A percentile compares a stretch with the other conserved stretches of the same genome.
These are phyloP conservation scores for Poeciliopsis gracilis DNA, from an alignment of 2,797 vertebrate genomes.

Conservation along the genomic window DNA sequence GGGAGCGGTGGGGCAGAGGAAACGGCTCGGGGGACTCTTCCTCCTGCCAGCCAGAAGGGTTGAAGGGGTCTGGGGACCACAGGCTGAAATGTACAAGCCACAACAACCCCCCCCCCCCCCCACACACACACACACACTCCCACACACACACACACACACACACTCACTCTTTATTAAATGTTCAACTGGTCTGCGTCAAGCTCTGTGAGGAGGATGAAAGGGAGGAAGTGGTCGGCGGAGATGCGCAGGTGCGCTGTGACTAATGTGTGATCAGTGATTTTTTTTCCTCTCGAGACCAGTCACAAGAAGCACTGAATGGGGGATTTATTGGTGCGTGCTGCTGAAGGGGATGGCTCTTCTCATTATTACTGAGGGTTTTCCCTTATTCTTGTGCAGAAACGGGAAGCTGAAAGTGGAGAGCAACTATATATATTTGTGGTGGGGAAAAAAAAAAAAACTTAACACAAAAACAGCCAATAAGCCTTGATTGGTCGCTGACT, in stretches of 20 bases:
- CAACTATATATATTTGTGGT: slow-evolving; percentile 38
- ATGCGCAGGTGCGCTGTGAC: slow-evolving; percentile 69
- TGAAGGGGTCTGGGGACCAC: slow-evolving; percentile 21
- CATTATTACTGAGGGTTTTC: slow-evolving; percentile 32
- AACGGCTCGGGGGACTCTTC: slow-evolving; percentile 60
- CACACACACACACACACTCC: neutral
- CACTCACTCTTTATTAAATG: slow-evolving; percentile 16
- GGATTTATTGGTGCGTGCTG: neutral
- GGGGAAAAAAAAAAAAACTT: neutral
- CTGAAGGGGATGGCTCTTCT: slow-evolving; percentile 40
- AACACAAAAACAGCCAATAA: slow-evolving; percentile 50
- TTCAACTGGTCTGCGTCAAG: slow-evolving; percentile 24
- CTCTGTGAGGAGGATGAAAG: slow-evolving; percentile 39
- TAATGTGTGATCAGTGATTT: slow-evolving; percentile 68
- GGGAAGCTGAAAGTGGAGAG: slow-evolving; percentile 39
- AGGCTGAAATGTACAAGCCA: slow-evolving; percentile 14
- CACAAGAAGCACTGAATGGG: slow-evolving; percentile 19
- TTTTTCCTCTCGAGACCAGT: slow-evolving; percentile 40
- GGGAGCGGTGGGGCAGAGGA: slow-evolving; percentile 29
- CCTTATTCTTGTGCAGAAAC: slow-evolving; percentile 56
- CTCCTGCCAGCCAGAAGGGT: slow-evolving; percentile 40
- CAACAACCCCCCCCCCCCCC: neutral
- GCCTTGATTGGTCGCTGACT: slow-evolving; percentile 50
- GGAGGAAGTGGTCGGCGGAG: slow-evolving; percentile 52
- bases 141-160: neutral